Evolutionary conservation across 1,140 invertebrate genomes (phyloP).

Genomic region (Zelostemma sp.): DNA sequence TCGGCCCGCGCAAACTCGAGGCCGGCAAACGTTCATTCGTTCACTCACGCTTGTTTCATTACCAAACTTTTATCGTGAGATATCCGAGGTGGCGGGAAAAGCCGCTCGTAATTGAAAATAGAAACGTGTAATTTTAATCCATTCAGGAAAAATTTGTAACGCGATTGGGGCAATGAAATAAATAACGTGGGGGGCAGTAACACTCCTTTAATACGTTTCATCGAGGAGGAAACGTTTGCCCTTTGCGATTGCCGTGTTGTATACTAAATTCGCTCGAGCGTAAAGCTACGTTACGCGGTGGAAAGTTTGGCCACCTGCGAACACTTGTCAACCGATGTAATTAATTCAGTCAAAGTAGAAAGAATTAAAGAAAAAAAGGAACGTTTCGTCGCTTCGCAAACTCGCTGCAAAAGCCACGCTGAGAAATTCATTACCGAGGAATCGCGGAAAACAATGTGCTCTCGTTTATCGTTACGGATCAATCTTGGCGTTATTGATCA

Average conservation of each 20-base stretch:
- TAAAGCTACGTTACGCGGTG: slow-evolving; percentile 2
- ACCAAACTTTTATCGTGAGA: too few relatives aligned
- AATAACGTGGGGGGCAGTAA: not conserved
- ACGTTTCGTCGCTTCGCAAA: too few relatives aligned
- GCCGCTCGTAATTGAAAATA: too few relatives aligned
- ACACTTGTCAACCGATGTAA: slow-evolving; percentile 1
- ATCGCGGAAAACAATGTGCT: too few relatives aligned
- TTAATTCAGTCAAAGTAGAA: not conserved
- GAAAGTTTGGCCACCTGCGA: not conserved
- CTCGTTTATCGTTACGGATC: too few relatives aligned
- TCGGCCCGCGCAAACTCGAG: not conserved
- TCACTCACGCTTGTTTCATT: too few relatives aligned
- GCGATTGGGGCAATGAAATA: not conserved
- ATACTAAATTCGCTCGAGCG: not conserved
- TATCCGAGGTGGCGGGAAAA: too few relatives aligned
- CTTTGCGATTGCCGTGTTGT: not conserved
- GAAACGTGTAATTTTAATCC: too few relatives aligned
- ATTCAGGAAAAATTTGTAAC: not conserved
- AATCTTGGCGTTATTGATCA: too few relatives aligned
- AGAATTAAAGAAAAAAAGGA: not conserved
- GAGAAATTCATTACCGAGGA: not conserved
- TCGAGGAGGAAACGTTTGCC: too few relatives aligned
- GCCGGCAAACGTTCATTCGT: not conserved
- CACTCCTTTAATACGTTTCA: not conserved
- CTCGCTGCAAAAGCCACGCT: too few relatives aligned